phyloP scores from a whole-genome alignment of 2,797 vertebrate species.

The Ptychobarbus kaznakovi region DNA sequence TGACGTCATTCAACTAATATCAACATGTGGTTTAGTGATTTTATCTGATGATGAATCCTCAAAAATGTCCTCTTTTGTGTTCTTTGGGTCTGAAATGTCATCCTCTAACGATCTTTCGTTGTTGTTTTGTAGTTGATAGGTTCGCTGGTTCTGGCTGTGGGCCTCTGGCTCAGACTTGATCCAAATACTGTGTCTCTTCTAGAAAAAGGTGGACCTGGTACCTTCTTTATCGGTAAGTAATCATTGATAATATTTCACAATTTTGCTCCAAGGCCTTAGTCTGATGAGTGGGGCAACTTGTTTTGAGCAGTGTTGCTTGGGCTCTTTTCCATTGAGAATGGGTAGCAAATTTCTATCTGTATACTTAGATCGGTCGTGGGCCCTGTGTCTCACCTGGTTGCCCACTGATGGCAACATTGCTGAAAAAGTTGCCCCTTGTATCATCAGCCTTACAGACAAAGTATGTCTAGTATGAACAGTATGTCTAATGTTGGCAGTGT shows the following conservation, averaged over 20 bases:
- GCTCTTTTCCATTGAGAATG: too few species aligned
- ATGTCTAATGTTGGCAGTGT: background rate
- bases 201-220: conserved; percentile 83
- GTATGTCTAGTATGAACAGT: too few species aligned
- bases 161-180: conserved; percentile 93
- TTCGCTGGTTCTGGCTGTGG: conserved; percentile 89
- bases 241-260: background rate
- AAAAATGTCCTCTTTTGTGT: background rate
- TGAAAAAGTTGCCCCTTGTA: too few species aligned
- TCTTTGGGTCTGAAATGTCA: background rate
- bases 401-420: too few species aligned
- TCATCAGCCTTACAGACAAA: background rate
- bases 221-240: conserved; percentile 92
- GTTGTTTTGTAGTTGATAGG: conserved; percentile 84
- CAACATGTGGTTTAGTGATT: background rate
- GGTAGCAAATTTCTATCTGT: too few species aligned
- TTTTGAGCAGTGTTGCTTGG: too few species aligned
- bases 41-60: background rate
- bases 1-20: background rate
- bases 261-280: background rate
- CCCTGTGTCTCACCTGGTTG: too few species aligned
- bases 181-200: conserved; percentile 81
- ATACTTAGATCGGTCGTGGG: too few species aligned
- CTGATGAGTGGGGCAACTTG: too few species aligned
- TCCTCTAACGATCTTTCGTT: background rate